Conservation (phyloP, 2,113 vertebrate species). For the Rhynchomys soricoides region DNA sequence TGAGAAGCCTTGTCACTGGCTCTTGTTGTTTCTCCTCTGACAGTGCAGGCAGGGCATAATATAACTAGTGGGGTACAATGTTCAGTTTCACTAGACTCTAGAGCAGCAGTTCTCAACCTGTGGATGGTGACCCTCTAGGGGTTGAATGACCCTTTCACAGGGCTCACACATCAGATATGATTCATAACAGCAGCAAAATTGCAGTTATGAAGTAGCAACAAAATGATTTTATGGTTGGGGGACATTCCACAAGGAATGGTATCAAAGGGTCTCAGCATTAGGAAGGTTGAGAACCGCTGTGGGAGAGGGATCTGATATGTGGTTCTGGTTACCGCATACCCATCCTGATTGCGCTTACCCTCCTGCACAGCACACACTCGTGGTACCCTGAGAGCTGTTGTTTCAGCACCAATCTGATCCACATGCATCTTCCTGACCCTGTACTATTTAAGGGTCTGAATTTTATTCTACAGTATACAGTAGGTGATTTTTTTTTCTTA, state of each 20-base stretch:
- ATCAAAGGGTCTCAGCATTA: not conserved
- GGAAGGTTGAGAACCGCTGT: not conserved
- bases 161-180: not conserved
- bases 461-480: not conserved
- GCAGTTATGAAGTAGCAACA: not conserved
- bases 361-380: not conserved
- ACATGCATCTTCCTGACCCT: not conserved
- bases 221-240: not conserved
- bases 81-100: not conserved
- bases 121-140: not conserved
- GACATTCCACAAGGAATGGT: not conserved
- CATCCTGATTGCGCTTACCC: rapidly evolving
- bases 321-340: not conserved
- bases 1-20: not conserved
- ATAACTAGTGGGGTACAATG: not conserved
- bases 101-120: not conserved
- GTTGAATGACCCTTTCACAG: not conserved
- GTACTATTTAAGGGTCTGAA: not conserved
- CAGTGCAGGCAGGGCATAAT: not conserved
- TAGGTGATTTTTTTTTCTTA: not conserved
- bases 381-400: rapidly evolving
- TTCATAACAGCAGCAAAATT: not conserved
- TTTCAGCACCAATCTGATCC: not conserved
- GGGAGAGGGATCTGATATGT: rapidly evolving
- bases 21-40: not conserved